A percentile compares a stretch with the other conserved stretches of the same genome.
Evolutionary conservation across 2,797 vertebrate genomes (phyloP).

Genomic region (Propithecus perrieri): DNA sequence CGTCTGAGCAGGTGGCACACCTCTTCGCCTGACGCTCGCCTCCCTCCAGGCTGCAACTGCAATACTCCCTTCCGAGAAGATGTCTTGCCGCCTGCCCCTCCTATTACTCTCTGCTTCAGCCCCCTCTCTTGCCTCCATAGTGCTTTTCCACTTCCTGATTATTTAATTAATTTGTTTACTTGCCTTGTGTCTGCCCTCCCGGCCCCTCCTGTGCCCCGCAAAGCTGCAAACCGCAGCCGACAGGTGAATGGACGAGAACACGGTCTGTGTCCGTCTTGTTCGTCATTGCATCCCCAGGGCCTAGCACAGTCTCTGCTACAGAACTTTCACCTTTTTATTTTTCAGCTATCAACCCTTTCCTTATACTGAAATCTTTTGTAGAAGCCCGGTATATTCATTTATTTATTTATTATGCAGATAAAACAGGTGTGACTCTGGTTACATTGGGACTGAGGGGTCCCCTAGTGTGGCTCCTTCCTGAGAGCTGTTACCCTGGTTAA

Average conservation of each 20-base stretch:
- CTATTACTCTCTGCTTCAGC: not conserved
- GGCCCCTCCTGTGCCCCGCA: rapidly evolving
- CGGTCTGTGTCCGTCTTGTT: not conserved
- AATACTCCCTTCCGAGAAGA: not conserved
- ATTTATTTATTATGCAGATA: not conserved
- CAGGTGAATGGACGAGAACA: not conserved
- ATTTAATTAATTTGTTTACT: not conserved
- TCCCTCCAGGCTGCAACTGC: not conserved
- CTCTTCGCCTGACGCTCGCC: not conserved
- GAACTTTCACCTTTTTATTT: not conserved
- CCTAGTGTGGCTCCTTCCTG: not conserved
- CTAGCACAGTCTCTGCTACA: not conserved
- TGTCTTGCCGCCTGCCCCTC: not conserved
- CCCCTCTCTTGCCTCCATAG: not conserved
- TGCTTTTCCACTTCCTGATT: not conserved
- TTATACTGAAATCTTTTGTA: not conserved
- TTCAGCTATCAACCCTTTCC: not conserved
- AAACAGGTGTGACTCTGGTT: not conserved
- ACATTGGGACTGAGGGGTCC: not conserved
- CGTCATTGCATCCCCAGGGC: not conserved
- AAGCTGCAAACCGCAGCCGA: not conserved
- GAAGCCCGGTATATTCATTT: not conserved
- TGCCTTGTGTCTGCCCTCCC: not conserved
- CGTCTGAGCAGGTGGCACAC: rapidly evolving
- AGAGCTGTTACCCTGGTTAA: not conserved